A percentile compares a stretch with the other conserved stretches of the same genome.
phyloP scores from a whole-genome alignment of 2,888 invertebrate genomes.

The Anthophora plumipes region DNA sequence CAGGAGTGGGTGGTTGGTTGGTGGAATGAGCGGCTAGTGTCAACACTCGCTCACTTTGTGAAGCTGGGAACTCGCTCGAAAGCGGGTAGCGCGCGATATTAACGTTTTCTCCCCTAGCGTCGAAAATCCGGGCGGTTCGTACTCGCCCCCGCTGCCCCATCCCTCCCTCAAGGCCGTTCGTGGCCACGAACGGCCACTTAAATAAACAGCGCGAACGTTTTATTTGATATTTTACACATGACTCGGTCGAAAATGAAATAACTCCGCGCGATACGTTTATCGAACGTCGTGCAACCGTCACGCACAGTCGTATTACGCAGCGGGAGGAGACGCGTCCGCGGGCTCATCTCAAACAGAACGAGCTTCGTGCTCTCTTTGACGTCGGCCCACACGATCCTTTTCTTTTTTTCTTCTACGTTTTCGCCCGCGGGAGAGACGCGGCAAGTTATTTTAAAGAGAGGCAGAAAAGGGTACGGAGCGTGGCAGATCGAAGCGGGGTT shows the following conservation, averaged over 20 bases:
- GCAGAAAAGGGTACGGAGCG: background rate
- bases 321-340: background rate
- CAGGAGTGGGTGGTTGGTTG: background rate
- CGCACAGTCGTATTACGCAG: constrained; percentile 25
- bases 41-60: constrained; percentile 84
- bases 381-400: constrained; percentile 45
- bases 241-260: constrained; percentile 79
- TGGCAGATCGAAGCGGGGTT: constrained; percentile 38
- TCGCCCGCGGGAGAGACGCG: constrained; percentile 28
- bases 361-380: constrained; percentile 60
- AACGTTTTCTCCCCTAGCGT: constrained; percentile 78
- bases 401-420: constrained; percentile 46
- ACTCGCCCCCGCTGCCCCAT: constrained; percentile 8
- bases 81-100: constrained; percentile 81
- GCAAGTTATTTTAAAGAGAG: constrained; percentile 34
- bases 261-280: constrained; percentile 74
- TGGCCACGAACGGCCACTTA: constrained; percentile 74
- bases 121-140: constrained; percentile 62
- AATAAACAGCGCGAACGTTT: constrained; percentile 80
- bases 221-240: constrained; percentile 82
- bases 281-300: constrained; percentile 53
- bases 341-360: constrained; percentile 55
- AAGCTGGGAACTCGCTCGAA: constrained; percentile 79
- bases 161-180: constrained; percentile 36
- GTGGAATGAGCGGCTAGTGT: constrained; percentile 81